phyloP scores from a whole-genome alignment of 2,113 vertebrate genomes.

The Phaetusa simplex region DNA sequence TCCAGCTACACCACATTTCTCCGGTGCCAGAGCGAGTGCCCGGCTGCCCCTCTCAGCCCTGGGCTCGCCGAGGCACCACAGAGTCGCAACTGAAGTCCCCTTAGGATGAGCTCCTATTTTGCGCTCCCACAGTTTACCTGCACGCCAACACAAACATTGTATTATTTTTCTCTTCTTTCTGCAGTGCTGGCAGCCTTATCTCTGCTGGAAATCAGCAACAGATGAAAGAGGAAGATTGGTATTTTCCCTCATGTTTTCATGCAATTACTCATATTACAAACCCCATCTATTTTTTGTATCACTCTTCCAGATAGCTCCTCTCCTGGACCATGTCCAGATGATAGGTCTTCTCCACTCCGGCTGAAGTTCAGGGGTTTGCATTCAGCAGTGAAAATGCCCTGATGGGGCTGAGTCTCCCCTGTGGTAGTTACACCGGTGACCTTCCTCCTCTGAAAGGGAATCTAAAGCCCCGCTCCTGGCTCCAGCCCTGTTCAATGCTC shows the following conservation, averaged over 20 bases:
- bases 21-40: not conserved
- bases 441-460: not conserved
- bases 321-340: not conserved
- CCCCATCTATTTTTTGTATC: not conserved
- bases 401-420: not conserved
- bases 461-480: accelerated
- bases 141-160: not conserved
- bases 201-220: not conserved
- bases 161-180: not conserved
- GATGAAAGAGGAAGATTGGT: not conserved
- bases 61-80: accelerated
- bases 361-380: not conserved
- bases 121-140: not conserved
- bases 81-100: accelerated
- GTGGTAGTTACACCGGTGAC: not conserved
- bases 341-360: not conserved
- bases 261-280: not conserved
- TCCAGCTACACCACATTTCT: accelerated
- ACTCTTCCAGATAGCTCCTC: not conserved
- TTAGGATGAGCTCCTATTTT: not conserved
- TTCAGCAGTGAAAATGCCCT: not conserved
- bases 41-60: not conserved
- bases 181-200: not conserved
- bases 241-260: not conserved
- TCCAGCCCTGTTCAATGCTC: not conserved